Evolutionary conservation across 2,888 invertebrate genomes (phyloP).

Genomic region (Chymomyza fuscimana): DNA sequence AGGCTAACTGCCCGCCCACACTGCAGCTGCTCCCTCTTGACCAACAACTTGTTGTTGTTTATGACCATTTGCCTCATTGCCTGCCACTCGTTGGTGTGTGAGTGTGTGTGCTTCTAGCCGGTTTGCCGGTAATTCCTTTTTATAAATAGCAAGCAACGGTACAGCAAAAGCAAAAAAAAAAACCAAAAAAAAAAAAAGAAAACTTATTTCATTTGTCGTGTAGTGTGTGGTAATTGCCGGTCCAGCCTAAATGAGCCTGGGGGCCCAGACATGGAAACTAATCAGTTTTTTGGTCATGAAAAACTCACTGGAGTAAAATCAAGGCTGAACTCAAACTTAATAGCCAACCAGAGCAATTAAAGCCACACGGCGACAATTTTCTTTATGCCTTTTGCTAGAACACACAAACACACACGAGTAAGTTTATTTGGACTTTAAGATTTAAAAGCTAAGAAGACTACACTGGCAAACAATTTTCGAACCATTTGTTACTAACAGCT

Average conservation of each 20-base stretch:
- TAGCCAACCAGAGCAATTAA: not conserved
- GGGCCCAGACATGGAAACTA: slow-evolving; percentile 49
- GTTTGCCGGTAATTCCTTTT: slow-evolving; percentile 75
- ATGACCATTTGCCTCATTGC: slow-evolving; percentile 66
- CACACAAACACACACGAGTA: not conserved
- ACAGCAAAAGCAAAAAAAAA: slow-evolving; percentile 37
- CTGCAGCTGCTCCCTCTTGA: not conserved
- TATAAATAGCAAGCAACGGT: slow-evolving; percentile 61
- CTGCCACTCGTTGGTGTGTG: slow-evolving; percentile 33
- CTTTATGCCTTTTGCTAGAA: not conserved
- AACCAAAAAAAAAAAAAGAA: slow-evolving; percentile 32
- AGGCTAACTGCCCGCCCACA: not conserved
- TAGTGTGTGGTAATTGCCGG: slow-evolving; percentile 5
- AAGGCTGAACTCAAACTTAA: slow-evolving; percentile 1
- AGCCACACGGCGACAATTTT: slow-evolving; percentile 5
- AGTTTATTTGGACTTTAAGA: not conserved
- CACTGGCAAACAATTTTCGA: too few species aligned
- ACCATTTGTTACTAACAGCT: too few species aligned
- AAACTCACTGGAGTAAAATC: slow-evolving; percentile 3
- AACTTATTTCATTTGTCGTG: slow-evolving; percentile 48
- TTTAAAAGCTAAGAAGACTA: not conserved
- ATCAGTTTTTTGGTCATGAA: slow-evolving; percentile 50
- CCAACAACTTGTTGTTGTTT: slow-evolving; percentile 55
- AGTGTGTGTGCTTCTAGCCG: slow-evolving; percentile 42
- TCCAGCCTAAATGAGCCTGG: slow-evolving; percentile 39